Evolutionary conservation across 1,140 invertebrate genomes (phyloP).

Genomic region (Neodiprion pinetum): DNA sequence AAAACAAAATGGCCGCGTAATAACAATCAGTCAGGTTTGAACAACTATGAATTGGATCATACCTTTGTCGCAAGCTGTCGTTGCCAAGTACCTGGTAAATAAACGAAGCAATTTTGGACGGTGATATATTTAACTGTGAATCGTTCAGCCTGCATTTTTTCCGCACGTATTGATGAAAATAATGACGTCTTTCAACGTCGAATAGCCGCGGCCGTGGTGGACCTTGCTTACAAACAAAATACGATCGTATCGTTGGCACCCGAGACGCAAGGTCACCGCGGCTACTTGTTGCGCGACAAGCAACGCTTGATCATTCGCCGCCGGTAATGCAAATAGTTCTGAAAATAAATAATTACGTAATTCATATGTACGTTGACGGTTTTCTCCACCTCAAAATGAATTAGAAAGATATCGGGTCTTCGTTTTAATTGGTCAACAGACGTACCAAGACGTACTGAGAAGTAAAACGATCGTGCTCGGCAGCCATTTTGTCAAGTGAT

Average conservation of each 20-base stretch:
- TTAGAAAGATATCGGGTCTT: background rate
- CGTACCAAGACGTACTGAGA: background rate
- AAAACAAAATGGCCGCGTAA: background rate
- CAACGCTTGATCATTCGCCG: too few relatives aligned
- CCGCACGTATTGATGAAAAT: background rate
- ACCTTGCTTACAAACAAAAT: too few relatives aligned
- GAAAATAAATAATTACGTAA: too few relatives aligned
- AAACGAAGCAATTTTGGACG: constrained; percentile 49
- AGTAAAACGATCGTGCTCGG: background rate
- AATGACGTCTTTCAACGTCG: too few relatives aligned
- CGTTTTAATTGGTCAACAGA: background rate
- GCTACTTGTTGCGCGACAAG: too few relatives aligned
- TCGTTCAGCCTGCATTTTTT: constrained; percentile 47
- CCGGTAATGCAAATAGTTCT: too few relatives aligned
- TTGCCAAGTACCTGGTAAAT: constrained; percentile 43
- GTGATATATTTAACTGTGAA: constrained; percentile 46
- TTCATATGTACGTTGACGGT: too few relatives aligned
- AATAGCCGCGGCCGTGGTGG: too few relatives aligned
- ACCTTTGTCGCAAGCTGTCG: constrained; percentile 41
- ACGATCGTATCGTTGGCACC: too few relatives aligned
- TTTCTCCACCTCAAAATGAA: too few relatives aligned
- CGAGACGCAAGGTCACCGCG: too few relatives aligned
- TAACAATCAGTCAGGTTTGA: background rate
- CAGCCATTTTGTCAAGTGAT: background rate
- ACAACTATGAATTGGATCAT: constrained; percentile 19